Base-by-base conservation (phyloP, 2,888 invertebrate genomes). In the Timema cristinae region DNA sequence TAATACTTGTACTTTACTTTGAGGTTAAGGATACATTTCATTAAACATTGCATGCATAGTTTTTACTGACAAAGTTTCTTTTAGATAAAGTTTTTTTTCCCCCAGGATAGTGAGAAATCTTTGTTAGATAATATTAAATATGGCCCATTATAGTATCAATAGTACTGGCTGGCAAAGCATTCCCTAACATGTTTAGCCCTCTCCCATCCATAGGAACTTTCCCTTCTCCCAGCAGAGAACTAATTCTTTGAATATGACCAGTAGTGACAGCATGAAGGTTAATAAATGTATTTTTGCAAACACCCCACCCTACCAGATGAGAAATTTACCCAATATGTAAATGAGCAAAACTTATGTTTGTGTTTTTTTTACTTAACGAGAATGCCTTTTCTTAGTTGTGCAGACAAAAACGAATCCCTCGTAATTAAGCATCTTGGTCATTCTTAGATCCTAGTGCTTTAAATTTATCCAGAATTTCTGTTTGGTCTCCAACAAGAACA, bases 231-330 rank as follows among this genome's bases (percentile, higher is more conserved):
- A 56, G 56, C 56, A 56, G 16, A 56, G 56, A 56, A 56, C n/a
- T n/a, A n/a, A 56, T 56, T 56, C 5, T 5, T 56, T 16, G 2
- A 16, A 6, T 16, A 56, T 6, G 2, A 16, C 56, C 56, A 56
- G 56, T 56, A 15, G 56, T 56, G n/a, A 56, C 56, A 56, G 56
- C 56, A 56, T 56, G 56, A n/a, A 56, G 56, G 6, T 56, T 56
- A 13, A 16, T 5, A 56, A 56, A 56, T 56, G 56, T 16, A 5
- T 1, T 56, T 56, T 56, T 56, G 16, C 56, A 56, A 56, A 56
- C 7, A 13, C 1, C 11, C 11, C 10, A 56, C 56, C 56, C 16
- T 56, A 6, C 56, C n/a, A 56, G 15, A 15, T 56, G 56, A 56
- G 56, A n/a, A 15, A 16, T 56, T 56, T n/a, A 56, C 56, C n/a